phyloP scores from a whole-genome alignment of 2,888 invertebrate genomes.

The Ypsolopha scabrella region DNA sequence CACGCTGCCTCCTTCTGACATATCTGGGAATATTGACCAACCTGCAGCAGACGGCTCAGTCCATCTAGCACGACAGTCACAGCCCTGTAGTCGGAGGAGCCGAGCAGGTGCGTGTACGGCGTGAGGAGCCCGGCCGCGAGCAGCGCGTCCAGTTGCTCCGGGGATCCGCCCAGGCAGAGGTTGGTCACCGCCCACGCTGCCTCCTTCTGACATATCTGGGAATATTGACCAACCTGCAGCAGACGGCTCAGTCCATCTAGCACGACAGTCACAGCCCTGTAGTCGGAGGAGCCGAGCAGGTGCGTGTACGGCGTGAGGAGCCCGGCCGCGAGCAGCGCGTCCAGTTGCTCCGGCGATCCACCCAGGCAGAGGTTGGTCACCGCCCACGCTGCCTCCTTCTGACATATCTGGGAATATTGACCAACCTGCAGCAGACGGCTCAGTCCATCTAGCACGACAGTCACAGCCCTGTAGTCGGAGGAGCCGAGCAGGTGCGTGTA shows the following conservation, averaged over 20 bases:
- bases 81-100: conserved; percentile 81
- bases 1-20: too few species aligned
- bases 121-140: conserved; percentile 77
- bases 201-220: conserved; percentile 71
- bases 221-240: too few species aligned
- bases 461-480: conserved; percentile 82
- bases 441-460: conserved; percentile 85
- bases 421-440: conserved; percentile 78
- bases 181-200: conserved; percentile 97
- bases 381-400: too few species aligned
- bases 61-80: conserved; percentile 86
- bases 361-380: conserved; percentile 93
- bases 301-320: conserved; percentile 83
- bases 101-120: conserved; percentile 84
- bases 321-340: conserved; percentile 75
- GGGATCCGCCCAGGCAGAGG: conserved; percentile 87
- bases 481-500: conserved; percentile 82
- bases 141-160: conserved; percentile 78
- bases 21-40: conserved; percentile 20
- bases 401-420: conserved; percentile 95
- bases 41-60: conserved; percentile 77
- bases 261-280: conserved; percentile 82
- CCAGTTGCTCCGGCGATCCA: conserved; percentile 81
- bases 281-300: conserved; percentile 81
- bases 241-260: conserved; percentile 82